A percentile compares a stretch with the other conserved stretches of the same genome.
These are phyloP conservation scores for Hemicrepidius hirtus DNA, from an alignment of 2,888 invertebrate genomes.

Conservation along the genomic window DNA sequence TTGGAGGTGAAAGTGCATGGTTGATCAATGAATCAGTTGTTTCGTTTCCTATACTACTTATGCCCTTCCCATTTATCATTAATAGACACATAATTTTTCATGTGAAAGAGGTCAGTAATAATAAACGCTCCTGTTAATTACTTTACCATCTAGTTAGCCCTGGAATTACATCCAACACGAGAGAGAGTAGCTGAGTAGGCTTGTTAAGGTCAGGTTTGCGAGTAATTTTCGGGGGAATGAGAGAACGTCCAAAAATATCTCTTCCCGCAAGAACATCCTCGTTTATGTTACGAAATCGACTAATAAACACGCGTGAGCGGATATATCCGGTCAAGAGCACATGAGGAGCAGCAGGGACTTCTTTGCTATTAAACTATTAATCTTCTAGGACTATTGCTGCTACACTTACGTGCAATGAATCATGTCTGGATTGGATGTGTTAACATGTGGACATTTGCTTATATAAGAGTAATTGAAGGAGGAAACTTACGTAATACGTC, in stretches of 20 bases:
- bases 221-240: conserved; percentile 7
- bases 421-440: neutral
- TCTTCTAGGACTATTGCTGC: conserved; percentile 7
- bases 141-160: neutral
- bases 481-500: neutral
- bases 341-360: neutral
- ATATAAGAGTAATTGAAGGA: neutral
- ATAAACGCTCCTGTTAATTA: neutral
- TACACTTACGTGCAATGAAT: conserved; percentile 7
- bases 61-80: neutral
- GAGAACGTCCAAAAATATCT: conserved; percentile 19
- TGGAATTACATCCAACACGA: neutral
- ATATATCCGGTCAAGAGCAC: conserved; percentile 26
- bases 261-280: conserved; percentile 19
- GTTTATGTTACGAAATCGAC: conserved; percentile 19
- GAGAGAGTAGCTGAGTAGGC: no score
- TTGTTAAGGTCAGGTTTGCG: conserved; percentile 3
- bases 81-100: neutral
- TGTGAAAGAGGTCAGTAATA: conserved; percentile 17
- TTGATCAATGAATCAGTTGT: conserved; percentile 6
- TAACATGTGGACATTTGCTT: neutral
- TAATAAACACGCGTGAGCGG: conserved; percentile 24
- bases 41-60: neutral
- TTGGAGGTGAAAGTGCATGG: conserved; percentile 25
- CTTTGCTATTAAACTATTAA: conserved; percentile 18